Evolutionary conservation across 2,888 invertebrate genomes (phyloP), one percentile per base, ranked within the genome.

Genomic region (Chloroclystis v-ata): DNA sequence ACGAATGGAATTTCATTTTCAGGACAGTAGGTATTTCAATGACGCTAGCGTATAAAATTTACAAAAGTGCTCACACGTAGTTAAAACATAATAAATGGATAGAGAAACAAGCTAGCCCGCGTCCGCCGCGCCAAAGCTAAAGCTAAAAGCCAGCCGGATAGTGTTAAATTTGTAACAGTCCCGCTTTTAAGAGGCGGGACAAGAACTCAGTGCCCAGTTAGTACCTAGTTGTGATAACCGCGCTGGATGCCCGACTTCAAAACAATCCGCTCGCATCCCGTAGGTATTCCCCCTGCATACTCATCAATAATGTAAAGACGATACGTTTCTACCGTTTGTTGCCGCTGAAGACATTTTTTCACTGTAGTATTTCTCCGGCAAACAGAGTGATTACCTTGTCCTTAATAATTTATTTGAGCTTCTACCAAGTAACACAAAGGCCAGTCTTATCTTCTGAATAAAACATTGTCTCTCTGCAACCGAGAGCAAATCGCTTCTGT

Each of bases 351-450:
- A 65, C 64, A 67, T 72, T 75, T 75, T 75, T 73, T 69, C 69
- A 69, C 66, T 67, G 69, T 63, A 65, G 69, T 69, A 68, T 72
- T 73, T 72, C 73, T 68, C 69, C 71, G 63, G 69, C 72, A 72
- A 78, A 75, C 73, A 65, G 75, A 80, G 73, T 78, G 77, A 82
- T 82, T 78, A 79, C 76, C 70, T 75, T 72, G 69, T 71, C 65
- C 65, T 80, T 74, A 80, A 78, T 81, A 79, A 80, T 82, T 78
- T 78, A 82, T 81, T 76, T 72, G 69, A 69, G 72, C 72, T 75
- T 67, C 74, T 77, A 75, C 70, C 69, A 69, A 77, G 75, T 69
- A 76, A 75, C 75, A 75, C 80, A 77, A 76, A 82, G 78, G 75
- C 75, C 75, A 75, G 78, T 72, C 69, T 75, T 76, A 74, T 71